phyloP scores from a whole-genome alignment of 2,113 vertebrate species.

The Pelodiscus sinensis region DNA sequence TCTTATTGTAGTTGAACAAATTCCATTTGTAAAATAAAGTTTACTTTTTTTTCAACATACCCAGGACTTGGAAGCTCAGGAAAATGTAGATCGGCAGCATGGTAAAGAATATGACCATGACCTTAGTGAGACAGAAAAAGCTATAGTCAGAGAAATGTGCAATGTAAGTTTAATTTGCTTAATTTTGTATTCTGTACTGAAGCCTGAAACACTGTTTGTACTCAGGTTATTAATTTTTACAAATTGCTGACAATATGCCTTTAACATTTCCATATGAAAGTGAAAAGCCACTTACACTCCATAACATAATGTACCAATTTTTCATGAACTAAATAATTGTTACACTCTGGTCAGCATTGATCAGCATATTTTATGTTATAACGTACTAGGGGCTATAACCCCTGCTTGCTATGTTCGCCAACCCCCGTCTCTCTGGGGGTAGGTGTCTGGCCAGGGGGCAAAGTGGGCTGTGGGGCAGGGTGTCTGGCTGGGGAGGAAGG shows the following conservation, averaged over 20 bases:
- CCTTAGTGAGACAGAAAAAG: slow-evolving; percentile 71
- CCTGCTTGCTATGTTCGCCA: too few species aligned
- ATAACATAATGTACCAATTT: slow-evolving; percentile 49
- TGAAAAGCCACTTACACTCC: slow-evolving; percentile 43
- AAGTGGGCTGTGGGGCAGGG: too few species aligned
- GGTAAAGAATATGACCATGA: slow-evolving; percentile 68
- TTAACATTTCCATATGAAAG: slow-evolving; percentile 62
- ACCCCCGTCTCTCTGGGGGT: too few species aligned
- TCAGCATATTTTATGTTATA: background rate
- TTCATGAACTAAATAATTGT: slow-evolving; percentile 19
- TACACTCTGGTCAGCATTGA: slow-evolving; percentile 15
- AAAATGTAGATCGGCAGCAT: slow-evolving; percentile 63
- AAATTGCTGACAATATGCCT: slow-evolving; percentile 31
- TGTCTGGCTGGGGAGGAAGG: too few species aligned
- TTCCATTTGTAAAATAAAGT: slow-evolving; percentile 51
- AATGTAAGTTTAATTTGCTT: slow-evolving; percentile 63
- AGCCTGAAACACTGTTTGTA: slow-evolving; percentile 48
- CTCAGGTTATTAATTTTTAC: slow-evolving; percentile 46
- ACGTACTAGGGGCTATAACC: background rate
- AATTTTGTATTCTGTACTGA: slow-evolving; percentile 54
- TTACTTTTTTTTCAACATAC: slow-evolving; percentile 58
- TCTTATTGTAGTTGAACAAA: slow-evolving; percentile 1
- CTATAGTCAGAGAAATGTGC: slow-evolving; percentile 67
- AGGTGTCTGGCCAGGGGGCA: too few species aligned
- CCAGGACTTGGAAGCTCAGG: slow-evolving; percentile 71